Percentiles rank a stretch among this genome's conserved stretches.
Evolutionary conservation across 2,113 vertebrate genomes (phyloP).

Genomic region (Siphamia tubifer): DNA sequence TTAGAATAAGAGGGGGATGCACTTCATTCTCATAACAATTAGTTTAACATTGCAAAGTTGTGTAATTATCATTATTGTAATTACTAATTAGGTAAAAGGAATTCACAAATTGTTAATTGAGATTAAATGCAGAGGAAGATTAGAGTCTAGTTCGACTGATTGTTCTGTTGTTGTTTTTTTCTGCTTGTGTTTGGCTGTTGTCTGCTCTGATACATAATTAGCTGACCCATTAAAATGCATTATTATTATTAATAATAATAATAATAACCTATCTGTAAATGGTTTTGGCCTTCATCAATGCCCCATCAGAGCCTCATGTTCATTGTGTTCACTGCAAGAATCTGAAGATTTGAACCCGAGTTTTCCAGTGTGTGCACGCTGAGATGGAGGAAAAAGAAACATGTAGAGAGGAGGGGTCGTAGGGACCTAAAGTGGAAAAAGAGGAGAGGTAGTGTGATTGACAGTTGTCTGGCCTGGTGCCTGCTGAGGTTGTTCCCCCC

Average conservation of each 20-base stretch:
- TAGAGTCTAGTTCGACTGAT: conserved; percentile 2
- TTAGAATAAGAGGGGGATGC: conserved; percentile 52
- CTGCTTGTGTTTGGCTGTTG: conserved; percentile 8
- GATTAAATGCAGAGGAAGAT: conserved; percentile 25
- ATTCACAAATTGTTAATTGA: conserved; percentile 55
- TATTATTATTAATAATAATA: conserved; percentile 28
- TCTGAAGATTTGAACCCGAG: conserved; percentile 29
- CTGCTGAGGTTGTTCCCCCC: conserved; percentile 77
- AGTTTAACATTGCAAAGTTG: conserved; percentile 60
- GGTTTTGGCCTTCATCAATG: conserved; percentile 30
- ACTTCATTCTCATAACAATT: conserved; percentile 60
- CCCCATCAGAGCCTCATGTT: conserved; percentile 18
- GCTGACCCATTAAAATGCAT: conserved; percentile 45
- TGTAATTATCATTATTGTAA: conserved; percentile 66
- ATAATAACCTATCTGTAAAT: conserved; percentile 49
- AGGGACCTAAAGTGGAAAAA: conserved; percentile 35
- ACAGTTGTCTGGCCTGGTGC: conserved; percentile 77
- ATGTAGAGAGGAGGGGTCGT: conserved; percentile 30
- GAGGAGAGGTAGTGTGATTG: conserved; percentile 69
- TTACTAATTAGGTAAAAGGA: conserved; percentile 65
- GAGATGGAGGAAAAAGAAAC: conserved; percentile 25
- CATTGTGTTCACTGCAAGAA: conserved; percentile 41
- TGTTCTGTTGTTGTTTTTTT: conserved; percentile 26
- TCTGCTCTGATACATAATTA: conserved; percentile 28
- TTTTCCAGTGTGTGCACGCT: conserved; percentile 18